Conservation (phyloP, 2,797 vertebrate genomes). For the Lacerta viridis region DNA sequence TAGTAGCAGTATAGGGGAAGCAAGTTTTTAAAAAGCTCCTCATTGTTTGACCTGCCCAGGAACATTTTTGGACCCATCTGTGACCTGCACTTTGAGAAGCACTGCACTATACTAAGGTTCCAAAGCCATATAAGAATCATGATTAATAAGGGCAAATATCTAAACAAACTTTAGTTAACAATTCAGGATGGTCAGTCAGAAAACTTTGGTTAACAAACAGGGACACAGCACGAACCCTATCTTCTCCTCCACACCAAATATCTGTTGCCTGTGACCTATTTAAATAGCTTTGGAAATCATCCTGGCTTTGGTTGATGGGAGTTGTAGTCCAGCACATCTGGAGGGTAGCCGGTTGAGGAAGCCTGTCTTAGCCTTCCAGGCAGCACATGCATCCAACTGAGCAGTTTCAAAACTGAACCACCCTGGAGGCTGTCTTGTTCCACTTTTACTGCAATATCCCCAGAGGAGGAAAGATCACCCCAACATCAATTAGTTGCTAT, state of each 20-base stretch:
- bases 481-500: neutral
- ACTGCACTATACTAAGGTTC: neutral
- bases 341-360: neutral
- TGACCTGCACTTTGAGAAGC: neutral
- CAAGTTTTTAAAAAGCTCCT: neutral
- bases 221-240: neutral
- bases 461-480: neutral
- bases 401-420: rapidly evolving
- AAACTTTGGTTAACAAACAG: neutral
- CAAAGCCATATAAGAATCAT: neutral
- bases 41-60: neutral
- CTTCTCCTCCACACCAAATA: too few relatives aligned
- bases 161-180: neutral
- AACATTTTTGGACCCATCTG: neutral
- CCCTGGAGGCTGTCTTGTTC: neutral
- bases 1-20: too few relatives aligned
- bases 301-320: neutral
- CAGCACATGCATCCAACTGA: neutral
- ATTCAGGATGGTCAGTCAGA: neutral
- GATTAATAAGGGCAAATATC: neutral
- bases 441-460: slow-evolving; percentile 23
- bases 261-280: too few relatives aligned
- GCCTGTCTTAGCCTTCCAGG: neutral
- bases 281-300: neutral
- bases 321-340: neutral